These are phyloP conservation scores for Lophotis ruficrista DNA, from an alignment of 2,113 vertebrate species.

Conservation along the genomic window DNA sequence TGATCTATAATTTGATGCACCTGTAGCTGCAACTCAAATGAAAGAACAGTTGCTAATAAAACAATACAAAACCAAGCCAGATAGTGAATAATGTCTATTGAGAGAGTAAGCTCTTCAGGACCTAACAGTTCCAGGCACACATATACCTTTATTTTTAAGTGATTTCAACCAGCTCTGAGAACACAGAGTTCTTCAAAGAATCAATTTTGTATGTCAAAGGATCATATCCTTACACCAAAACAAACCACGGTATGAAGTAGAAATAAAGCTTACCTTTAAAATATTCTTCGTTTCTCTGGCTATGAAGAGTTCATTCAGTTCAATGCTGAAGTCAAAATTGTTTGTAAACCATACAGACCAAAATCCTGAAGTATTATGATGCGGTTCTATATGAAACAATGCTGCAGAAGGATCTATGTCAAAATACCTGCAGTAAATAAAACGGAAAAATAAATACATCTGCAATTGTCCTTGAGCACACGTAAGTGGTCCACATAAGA, in stretches of 20 bases:
- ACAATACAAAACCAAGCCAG: not conserved
- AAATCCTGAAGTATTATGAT: conserved; percentile 74
- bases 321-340: conserved; percentile 78
- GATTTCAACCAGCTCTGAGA: not conserved
- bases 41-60: conserved; percentile 12
- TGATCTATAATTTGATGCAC: conserved; percentile 12
- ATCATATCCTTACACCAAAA: not conserved
- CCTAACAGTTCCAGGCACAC: not conserved
- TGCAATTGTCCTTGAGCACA: not conserved
- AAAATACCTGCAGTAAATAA: conserved; percentile 71
- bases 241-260: not conserved
- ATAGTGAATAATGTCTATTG: not conserved
- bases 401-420: conserved; percentile 75
- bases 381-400: conserved; percentile 83
- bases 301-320: conserved; percentile 81
- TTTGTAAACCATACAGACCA: conserved; percentile 91
- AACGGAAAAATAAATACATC: not conserved
- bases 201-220: not conserved
- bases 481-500: not conserved
- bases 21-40: conserved; percentile 5
- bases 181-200: not conserved
- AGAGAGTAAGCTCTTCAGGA: not conserved
- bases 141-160: not conserved
- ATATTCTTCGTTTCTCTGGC: conserved; percentile 77
- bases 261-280: conserved; percentile 80